Percentiles rank a stretch among this genome's conserved stretches.
Evolutionary conservation across 1,140 invertebrate genomes (phyloP).

Genomic region (Grapholita molesta): DNA sequence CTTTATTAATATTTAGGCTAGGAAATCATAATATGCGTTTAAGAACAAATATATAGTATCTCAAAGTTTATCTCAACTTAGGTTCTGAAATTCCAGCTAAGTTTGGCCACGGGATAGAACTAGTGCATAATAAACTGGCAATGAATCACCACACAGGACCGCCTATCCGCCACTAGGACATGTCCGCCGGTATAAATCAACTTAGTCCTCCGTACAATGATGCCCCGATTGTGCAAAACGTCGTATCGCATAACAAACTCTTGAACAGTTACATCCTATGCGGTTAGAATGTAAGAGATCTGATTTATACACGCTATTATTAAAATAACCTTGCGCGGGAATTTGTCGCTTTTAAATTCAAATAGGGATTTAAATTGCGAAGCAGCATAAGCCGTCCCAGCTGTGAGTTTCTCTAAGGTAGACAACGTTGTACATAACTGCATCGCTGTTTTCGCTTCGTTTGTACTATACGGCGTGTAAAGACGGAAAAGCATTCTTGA

Average conservation of each 20-base stretch:
- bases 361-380: slow-evolving; percentile 12
- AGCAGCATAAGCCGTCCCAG: background rate
- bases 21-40: too few relatives aligned
- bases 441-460: background rate
- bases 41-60: too few relatives aligned
- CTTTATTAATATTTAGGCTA: too few relatives aligned
- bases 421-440: background rate
- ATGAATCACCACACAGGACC: background rate
- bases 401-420: slow-evolving; percentile 2
- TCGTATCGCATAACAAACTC: background rate
- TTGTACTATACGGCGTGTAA: background rate
- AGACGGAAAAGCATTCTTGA: too few relatives aligned
- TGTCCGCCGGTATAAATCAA: slow-evolving; percentile 4
- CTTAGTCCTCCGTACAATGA: background rate
- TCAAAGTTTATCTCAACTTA: background rate
- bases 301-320: slow-evolving; percentile 15
- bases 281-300: background rate
- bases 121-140: background rate
- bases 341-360: slow-evolving; percentile 5
- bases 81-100: background rate
- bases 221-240: background rate
- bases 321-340: background rate
- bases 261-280: background rate
- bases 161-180: background rate
- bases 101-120: background rate